A percentile compares a stretch with the other conserved stretches of the same genome.
phyloP scores from a whole-genome alignment of 1,140 invertebrate species.

The Trichomalopsis sarcophagae region DNA sequence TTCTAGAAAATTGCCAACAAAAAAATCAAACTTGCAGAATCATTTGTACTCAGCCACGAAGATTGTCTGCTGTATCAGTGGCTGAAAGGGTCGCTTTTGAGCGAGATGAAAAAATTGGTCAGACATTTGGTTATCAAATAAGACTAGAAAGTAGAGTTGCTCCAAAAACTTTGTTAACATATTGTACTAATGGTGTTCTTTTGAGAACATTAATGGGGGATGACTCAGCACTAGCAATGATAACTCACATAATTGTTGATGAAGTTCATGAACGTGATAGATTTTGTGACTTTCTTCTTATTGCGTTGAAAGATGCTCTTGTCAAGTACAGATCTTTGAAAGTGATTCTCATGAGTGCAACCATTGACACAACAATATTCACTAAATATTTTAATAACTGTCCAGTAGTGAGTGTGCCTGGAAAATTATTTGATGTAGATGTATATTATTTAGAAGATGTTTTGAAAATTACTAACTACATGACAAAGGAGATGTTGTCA shows the following conservation, averaged over 20 bases:
- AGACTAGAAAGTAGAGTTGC: constrained; percentile 88
- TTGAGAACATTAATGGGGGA: constrained; percentile 89
- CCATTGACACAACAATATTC: constrained; percentile 88
- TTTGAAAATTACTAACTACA: constrained; percentile 82
- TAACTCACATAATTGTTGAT: constrained; percentile 93
- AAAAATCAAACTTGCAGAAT: constrained; percentile 85
- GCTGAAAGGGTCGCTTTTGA: constrained; percentile 89
- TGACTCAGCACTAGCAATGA: constrained; percentile 79
- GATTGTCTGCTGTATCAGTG: constrained; percentile 92
- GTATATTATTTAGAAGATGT: constrained; percentile 90
- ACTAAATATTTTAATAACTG: constrained; percentile 88
- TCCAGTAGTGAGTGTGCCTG: constrained; percentile 87
- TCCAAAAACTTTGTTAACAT: constrained; percentile 88
- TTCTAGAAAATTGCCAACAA: constrained; percentile 85
- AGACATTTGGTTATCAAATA: constrained; percentile 96
- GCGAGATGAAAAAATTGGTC: constrained; percentile 89
- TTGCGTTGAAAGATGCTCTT: constrained; percentile 87
- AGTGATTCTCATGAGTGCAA: constrained; percentile 96
- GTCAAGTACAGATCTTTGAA: constrained; percentile 83
- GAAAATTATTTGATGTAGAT: constrained; percentile 86
- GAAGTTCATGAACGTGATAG: constrained; percentile 97
- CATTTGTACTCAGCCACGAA: constrained; percentile 93
- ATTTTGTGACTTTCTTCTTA: constrained; percentile 93
- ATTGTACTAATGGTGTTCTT: constrained; percentile 94
- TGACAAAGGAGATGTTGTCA: constrained; percentile 79